Conservation (phyloP, 2,888 invertebrate species). For the Synanthedon andrenaeformis region DNA sequence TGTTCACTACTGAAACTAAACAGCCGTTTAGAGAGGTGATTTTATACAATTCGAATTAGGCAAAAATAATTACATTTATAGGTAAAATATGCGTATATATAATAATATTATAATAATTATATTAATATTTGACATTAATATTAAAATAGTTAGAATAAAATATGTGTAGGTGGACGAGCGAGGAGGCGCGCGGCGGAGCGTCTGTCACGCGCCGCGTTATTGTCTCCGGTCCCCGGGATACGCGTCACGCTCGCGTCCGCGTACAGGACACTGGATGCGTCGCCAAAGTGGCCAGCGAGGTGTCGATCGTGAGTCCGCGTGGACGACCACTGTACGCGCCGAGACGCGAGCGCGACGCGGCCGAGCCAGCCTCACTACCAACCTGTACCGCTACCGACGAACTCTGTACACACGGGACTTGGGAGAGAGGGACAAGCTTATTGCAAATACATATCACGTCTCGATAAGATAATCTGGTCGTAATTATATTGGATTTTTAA, state of each 20-base stretch:
- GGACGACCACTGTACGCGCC: slow-evolving; percentile 1
- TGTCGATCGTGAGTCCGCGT: slow-evolving; percentile 4
- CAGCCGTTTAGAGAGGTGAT: slow-evolving; percentile 61
- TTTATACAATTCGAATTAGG: slow-evolving; percentile 70
- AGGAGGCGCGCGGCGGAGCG: slow-evolving; percentile 41
- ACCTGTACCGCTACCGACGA: slow-evolving; percentile 18
- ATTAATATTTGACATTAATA: slow-evolving; percentile 70
- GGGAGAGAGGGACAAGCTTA: slow-evolving; percentile 25
- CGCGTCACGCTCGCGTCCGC: slow-evolving; percentile 9
- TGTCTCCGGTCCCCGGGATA: slow-evolving; percentile 25
- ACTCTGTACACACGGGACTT: slow-evolving; percentile 20
- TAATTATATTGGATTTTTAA: slow-evolving; percentile 17
- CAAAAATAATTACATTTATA: slow-evolving; percentile 67
- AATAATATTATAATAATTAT: slow-evolving; percentile 67
- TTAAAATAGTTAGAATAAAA: slow-evolving; percentile 65
- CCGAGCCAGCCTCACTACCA: slow-evolving; percentile 14
- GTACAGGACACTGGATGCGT: slow-evolving; percentile 5
- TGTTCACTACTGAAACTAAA: slow-evolving; percentile 61
- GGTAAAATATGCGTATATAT: slow-evolving; percentile 66
- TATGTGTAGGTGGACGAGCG: slow-evolving; percentile 66
- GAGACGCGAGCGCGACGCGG: slow-evolving; percentile 5
- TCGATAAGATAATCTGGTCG: slow-evolving; percentile 19
- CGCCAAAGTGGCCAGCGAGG: slow-evolving; percentile 5
- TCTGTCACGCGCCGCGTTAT: slow-evolving; percentile 34
- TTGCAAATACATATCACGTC: slow-evolving; percentile 19